Evolutionary conservation across 2,888 invertebrate genomes (phyloP), one percentile per base, ranked within the genome.

Genomic region (Chirona hameri): DNA sequence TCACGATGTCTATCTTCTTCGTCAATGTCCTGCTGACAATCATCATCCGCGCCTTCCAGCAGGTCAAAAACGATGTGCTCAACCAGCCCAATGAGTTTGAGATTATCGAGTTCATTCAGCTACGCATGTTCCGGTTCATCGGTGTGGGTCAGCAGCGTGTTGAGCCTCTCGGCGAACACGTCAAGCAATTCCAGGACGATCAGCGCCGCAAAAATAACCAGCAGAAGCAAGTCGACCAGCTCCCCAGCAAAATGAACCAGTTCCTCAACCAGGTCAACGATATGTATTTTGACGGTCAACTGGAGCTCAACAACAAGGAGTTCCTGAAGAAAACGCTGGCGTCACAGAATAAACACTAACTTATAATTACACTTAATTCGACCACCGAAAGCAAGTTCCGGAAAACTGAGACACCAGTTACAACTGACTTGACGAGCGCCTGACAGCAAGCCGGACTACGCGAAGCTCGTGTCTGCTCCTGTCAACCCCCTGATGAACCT

Each of bases 281-380:
- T 31, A 18, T 72, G 15, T 72, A 72, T 18, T 72, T 72, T 9
- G 72, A 72, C 21, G 72, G 72, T 21, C 31, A n/a, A 3, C 39
- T 72, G 9, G 21, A 72, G 5, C 72, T 72, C 21, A 72, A 72
- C 31, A 72, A 72, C 72, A 72, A 72, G 21, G 39, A 31, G 18
- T 72, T 72, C 21, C 39, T 72, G 72, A 72, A 29, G 72, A 31
- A 72, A 31, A 31, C 21, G 9, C 72, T 72, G 72, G 29, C 29
- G 39, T 12, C 15, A 0, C 31, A 39, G 72, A 29, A 72, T 31
- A 29, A 72, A 92, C 91, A 92, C 92, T 0, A 92, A 92, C 18
- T 21, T 39, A 9, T 4, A 10, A 29, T 31, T 9, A 21, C 39
- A 18, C 15, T 52, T 52, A 12, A 12, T 18, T 15, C 29, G 14